phyloP scores from a whole-genome alignment of 1,140 invertebrate species.

The Idris sp. region DNA sequence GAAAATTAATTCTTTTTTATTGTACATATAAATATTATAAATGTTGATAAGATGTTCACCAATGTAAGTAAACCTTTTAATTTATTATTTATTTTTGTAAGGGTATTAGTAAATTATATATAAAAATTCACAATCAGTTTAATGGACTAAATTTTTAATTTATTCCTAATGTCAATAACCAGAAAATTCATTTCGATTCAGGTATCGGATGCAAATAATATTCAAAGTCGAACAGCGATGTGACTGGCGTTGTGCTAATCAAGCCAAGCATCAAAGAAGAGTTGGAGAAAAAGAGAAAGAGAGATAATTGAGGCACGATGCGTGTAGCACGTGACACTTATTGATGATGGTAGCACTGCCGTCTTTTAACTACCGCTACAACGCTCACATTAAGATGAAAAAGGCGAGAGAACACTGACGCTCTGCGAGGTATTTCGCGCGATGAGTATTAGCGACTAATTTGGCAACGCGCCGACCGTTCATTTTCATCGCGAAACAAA shows the following conservation, averaged over 20 bases:
- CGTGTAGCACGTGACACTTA: slow-evolving; percentile 74
- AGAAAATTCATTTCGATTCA: slow-evolving; percentile 20
- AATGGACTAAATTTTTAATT: too few species aligned
- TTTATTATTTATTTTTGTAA: too few species aligned
- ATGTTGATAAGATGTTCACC: too few species aligned
- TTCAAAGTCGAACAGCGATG: slow-evolving; percentile 30
- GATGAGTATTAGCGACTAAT: slow-evolving; percentile 74
- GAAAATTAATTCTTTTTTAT: too few species aligned
- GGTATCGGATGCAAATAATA: slow-evolving; percentile 23
- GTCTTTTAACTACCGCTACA: slow-evolving; percentile 72
- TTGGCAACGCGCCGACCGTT: slow-evolving; percentile 75
- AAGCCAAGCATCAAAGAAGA: slow-evolving; percentile 27
- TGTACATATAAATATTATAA: too few species aligned
- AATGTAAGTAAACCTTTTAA: too few species aligned
- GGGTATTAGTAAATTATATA: too few species aligned
- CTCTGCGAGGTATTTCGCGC: slow-evolving; percentile 45
- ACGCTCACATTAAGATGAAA: slow-evolving; percentile 56
- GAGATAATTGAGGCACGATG: slow-evolving; percentile 75
- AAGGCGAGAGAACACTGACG: slow-evolving; percentile 57
- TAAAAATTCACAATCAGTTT: too few species aligned
- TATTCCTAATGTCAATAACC: slow-evolving; percentile 9
- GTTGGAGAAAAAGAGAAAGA: slow-evolving; percentile 50
- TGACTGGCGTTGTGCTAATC: slow-evolving; percentile 41
- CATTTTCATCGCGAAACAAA: slow-evolving; percentile 77
- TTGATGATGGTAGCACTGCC: slow-evolving; percentile 77